phyloP scores from a whole-genome alignment of 2,113 vertebrate genomes.

The Nesogale talazaci region DNA sequence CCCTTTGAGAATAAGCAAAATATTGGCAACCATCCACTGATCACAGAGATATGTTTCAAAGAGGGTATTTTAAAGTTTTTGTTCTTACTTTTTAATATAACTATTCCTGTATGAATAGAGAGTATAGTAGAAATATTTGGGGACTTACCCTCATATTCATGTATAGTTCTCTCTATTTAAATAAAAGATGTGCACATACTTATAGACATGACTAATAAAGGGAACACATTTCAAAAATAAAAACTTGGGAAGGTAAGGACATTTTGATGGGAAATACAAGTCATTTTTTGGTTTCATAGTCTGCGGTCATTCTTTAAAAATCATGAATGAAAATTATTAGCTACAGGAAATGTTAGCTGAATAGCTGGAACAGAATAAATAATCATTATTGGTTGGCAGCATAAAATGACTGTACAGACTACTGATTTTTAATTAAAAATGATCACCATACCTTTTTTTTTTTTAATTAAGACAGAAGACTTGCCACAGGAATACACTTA shows the following conservation, averaged over 20 bases:
- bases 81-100: too few species aligned
- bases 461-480: background rate
- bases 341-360: background rate
- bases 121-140: too few species aligned
- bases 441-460: constrained; percentile 11
- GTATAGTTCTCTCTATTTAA: background rate
- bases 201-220: constrained; percentile 5
- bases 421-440: background rate
- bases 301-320: background rate
- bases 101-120: too few species aligned
- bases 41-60: too few species aligned
- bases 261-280: background rate
- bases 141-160: background rate
- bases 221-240: background rate
- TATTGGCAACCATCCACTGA: too few species aligned
- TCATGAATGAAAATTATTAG: background rate
- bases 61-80: too few species aligned
- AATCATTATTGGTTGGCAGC: background rate
- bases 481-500: background rate
- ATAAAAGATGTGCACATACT: background rate
- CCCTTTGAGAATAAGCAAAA: too few species aligned
- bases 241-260: background rate
- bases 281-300: background rate
- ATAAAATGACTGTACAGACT: background rate
- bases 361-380: background rate